Base-by-base conservation (phyloP, 35 echinoderm and acorn worm species). In the Apostichopus japonicus region DNA sequence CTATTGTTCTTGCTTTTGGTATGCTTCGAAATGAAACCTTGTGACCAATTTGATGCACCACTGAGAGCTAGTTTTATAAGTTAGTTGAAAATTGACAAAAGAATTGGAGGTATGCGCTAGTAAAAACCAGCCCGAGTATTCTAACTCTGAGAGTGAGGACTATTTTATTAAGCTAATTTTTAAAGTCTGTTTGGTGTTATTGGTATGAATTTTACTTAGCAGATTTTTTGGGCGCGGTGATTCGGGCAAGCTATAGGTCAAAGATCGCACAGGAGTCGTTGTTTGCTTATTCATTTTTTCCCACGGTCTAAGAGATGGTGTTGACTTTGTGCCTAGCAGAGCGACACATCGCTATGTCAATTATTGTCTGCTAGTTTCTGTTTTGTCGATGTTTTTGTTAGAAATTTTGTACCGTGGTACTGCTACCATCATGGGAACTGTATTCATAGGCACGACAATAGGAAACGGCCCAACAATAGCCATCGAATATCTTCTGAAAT, bases 271-370 rank as follows among this genome's bases (percentile, higher is more conserved):
- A 23, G 51, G 78, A 53, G 51, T 53, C 10, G 23, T 53, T 80
- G 10, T 80, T 14, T 80, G 8, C 58, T 11, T 62, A 62, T 51
- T 87, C 4, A 44, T 24, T 24, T 87, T 87, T 87, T 87, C 86
- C 86, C 86, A 87, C 86, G 86, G 86, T 55, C 22, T 87, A 0
- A 7, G 22, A 58, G 23, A 15, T 62, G 86, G 56, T 87, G 86
- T 87, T 87, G 86, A 87, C 86, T 87, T 19, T 23, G 86, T 71
- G 86, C 23, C 86, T 71, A 87, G 15, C 86, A 71, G 63, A 65
- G 86, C 86, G 56, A 62, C 24, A 13, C 53, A 51, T 6, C 21
- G 17, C 24, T 87, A 65, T 71, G 56, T 87, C 63, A 24, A 87
- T 25, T 87, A 55, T 65, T 87, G 86, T 44, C 17, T 10, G n/a